Evolutionary conservation across 2,797 vertebrate genomes (phyloP).

Genomic region (Chiroxiphia lanceolata): DNA sequence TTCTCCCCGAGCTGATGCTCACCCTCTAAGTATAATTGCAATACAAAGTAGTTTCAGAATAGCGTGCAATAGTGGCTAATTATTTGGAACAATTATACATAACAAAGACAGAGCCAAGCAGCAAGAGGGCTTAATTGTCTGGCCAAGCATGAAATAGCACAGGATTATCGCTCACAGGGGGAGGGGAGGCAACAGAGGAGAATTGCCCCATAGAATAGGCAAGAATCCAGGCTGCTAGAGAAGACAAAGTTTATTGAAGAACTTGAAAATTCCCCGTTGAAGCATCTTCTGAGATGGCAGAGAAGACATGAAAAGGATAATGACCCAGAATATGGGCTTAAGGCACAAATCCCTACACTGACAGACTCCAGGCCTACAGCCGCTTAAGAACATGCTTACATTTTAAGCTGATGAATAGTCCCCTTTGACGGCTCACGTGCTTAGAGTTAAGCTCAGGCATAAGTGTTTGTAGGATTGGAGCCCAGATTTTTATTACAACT

Average conservation of each 20-base stretch:
- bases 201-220: conserved; percentile 65
- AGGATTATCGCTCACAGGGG: conserved; percentile 67
- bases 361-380: conserved; percentile 38
- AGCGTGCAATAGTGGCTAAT: conserved; percentile 64
- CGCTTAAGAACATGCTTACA: conserved; percentile 61
- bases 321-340: conserved; percentile 64
- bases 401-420: conserved; percentile 65
- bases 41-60: conserved; percentile 64
- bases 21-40: conserved; percentile 59
- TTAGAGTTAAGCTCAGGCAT: conserved; percentile 54
- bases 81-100: conserved; percentile 71
- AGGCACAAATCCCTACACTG: conserved; percentile 41
- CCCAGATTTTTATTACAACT: conserved; percentile 60
- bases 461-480: conserved; percentile 59
- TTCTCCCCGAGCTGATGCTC: conserved; percentile 49
- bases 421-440: conserved; percentile 58
- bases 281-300: conserved; percentile 57
- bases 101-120: conserved; percentile 69
- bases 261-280: conserved; percentile 59
- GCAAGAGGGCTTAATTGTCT: conserved; percentile 69
- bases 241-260: conserved; percentile 65
- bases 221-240: conserved; percentile 50
- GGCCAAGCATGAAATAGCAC: conserved; percentile 71
- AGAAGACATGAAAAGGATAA: conserved; percentile 63
- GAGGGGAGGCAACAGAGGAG: conserved; percentile 43